Conservation (phyloP, 2,888 invertebrate genomes). For the Heliconius cydno region DNA sequence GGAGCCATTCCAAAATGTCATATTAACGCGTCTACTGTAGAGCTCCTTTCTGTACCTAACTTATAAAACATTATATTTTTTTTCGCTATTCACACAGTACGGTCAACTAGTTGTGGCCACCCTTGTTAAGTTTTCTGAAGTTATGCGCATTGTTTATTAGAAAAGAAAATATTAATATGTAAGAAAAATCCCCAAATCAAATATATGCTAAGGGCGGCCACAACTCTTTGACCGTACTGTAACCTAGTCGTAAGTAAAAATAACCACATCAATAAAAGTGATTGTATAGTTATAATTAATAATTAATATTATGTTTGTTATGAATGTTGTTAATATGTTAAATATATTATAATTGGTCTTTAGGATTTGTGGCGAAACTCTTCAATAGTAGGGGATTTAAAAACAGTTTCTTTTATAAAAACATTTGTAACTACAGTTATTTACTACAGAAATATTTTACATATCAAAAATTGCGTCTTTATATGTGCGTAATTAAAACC, state of each 20-base stretch:
- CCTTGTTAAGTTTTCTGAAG: too few relatives aligned
- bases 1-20: neutral
- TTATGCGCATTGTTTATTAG: too few relatives aligned
- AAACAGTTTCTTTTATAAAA: too few relatives aligned
- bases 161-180: too few relatives aligned
- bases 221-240: neutral
- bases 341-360: neutral
- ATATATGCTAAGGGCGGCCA: too few relatives aligned
- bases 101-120: too few relatives aligned
- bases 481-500: too few relatives aligned
- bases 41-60: neutral
- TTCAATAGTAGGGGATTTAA: neutral
- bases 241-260: constrained; percentile 24
- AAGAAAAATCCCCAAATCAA: too few relatives aligned
- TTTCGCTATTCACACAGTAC: neutral
- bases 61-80: neutral
- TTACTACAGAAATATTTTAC: too few relatives aligned
- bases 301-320: neutral
- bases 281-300: constrained; percentile 36
- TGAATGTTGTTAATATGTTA: constrained; percentile 3
- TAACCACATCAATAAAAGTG: constrained; percentile 48
- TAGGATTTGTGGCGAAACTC: neutral
- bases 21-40: neutral
- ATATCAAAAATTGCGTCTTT: too few relatives aligned
- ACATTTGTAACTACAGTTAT: too few relatives aligned